Base-by-base conservation (phyloP, 35 echinoderm and acorn worm species). In the Ophioderma brevispina region DNA sequence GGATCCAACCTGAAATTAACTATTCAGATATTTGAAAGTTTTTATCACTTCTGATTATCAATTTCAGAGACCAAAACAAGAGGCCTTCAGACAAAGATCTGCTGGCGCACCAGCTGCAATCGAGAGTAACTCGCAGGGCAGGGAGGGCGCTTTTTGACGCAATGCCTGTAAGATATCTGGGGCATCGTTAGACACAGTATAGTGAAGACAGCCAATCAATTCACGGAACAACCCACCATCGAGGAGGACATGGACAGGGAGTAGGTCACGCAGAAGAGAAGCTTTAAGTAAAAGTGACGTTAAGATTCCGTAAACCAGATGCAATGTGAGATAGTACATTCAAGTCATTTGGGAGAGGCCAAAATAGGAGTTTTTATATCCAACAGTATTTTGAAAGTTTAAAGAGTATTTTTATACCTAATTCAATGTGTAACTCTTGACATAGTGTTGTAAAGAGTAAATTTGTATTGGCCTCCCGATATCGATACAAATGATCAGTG, bases 171-270 rank as follows among this genome's bases (percentile, higher is more conserved):
- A 90, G 19, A 81, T 87, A 34, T 98, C 96, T 5, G 90, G 89
- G 3, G 89, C 96, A 23, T 89, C 86, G 25, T 64, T 98, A 41
- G 96, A n/a, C n/a, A n/a, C n/a, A n/a, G n/a, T n/a, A n/a, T n/a
- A n/a, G n/a, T n/a, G n/a, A 98, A 38, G 96, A 94, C 5, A 90
- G 92, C 0, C 75, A 88, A 98, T 98, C 81, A 88, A 2, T 98
- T 97, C 85, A 94, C 90, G 59, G 96, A 98, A 49, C 92, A 98
- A 41, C 92, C 92, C 4, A 92, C 80, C 23, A 80, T n/a, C 84
- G 88, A 46, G 96, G 88, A 18, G n/a, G 40, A 84, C 13, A 84
- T n/a, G 52, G 0, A 0, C 21, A 3, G 38, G 86, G 81, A 85
- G 59, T 70, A 81, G 34, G 36, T 37, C 80, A 31, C 11, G 32